Evolutionary conservation across 30 jellyfish, hydroid and myxozoan genomes (phyloP), one percentile per base, ranked within the genome.

Genomic region (Catostylus mosaicus): DNA sequence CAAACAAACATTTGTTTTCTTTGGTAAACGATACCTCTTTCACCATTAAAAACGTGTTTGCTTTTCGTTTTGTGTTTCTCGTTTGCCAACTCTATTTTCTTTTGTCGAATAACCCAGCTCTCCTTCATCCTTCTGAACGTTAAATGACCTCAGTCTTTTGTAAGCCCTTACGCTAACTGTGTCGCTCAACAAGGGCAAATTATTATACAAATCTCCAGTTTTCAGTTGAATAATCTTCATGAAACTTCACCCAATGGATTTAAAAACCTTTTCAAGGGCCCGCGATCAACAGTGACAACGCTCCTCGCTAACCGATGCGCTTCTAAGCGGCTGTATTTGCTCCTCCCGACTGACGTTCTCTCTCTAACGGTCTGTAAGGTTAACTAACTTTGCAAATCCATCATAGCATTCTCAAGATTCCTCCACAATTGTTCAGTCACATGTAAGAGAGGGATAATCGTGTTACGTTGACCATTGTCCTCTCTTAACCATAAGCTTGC

Each of bases 331-430:
- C 5, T 35, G 37, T 29, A 19, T 8, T 29, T 1, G 23, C 26
- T 18, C 40, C 37, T 59, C 19, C 71, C 23, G 71, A 7, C 23
- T 22, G 1, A 37, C 71, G 71, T 59, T 26, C 36, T 59, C 31
- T 34, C 56, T 23, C 80, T 48, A 72, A 72, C 84, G 70, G 84
- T 48, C 71, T 72, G 84, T n/a, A 48, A 72, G 43, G 84, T 47
- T 51, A 72, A 24, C 19, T 46, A 54, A 51, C 47, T 24, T 9
- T 30, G 67, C 56, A 38, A 72, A 72, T 47, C 84, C 84, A 72
- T 52, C 11, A 3, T 47, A 29, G 72, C 70, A 30, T 72, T 24
- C 84, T 32, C 56, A 24, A 32, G 33, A 72, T 72, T 72, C 72
- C 32, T 72, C 20, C 27, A 31, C 70, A 48, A 35, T 29, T 72